Evolutionary conservation across 2,113 vertebrate genomes (phyloP).

Genomic region (pig (Sus scrofa)): DNA sequence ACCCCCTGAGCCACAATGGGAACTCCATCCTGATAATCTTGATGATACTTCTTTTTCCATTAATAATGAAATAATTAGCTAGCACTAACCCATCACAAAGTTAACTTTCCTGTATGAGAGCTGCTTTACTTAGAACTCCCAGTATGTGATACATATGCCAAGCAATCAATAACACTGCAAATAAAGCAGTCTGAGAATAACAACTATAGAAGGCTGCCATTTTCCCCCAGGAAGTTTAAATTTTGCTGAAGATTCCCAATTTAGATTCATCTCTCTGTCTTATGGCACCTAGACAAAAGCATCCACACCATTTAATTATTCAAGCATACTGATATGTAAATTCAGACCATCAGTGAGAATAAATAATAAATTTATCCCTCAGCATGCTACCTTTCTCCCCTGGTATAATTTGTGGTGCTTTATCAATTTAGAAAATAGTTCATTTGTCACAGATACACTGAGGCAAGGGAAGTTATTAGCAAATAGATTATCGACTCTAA

Average conservation of each 20-base stretch:
- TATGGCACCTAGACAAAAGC: background rate
- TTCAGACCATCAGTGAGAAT: background rate
- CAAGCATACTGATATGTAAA: background rate
- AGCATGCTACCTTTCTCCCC: background rate
- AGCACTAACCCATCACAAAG: background rate
- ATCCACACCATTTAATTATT: background rate
- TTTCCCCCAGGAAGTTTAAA: background rate
- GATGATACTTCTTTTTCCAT: background rate
- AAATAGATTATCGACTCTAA: background rate
- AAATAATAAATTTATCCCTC: background rate
- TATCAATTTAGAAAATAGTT: background rate
- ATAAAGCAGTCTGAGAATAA: background rate
- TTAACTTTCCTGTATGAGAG: background rate
- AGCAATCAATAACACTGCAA: background rate
- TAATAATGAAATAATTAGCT: background rate
- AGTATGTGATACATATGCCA: background rate
- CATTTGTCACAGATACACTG: background rate
- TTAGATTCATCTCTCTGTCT: background rate
- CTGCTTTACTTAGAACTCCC: constrained; percentile 28
- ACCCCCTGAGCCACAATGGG: too few species aligned
- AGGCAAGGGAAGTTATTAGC: background rate
- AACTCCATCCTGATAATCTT: too few species aligned
- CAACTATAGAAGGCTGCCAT: background rate
- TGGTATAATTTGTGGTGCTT: background rate
- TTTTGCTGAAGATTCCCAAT: background rate